Conservation (phyloP, 2,113 vertebrate species). For the Leptobrachium leishanense region DNA sequence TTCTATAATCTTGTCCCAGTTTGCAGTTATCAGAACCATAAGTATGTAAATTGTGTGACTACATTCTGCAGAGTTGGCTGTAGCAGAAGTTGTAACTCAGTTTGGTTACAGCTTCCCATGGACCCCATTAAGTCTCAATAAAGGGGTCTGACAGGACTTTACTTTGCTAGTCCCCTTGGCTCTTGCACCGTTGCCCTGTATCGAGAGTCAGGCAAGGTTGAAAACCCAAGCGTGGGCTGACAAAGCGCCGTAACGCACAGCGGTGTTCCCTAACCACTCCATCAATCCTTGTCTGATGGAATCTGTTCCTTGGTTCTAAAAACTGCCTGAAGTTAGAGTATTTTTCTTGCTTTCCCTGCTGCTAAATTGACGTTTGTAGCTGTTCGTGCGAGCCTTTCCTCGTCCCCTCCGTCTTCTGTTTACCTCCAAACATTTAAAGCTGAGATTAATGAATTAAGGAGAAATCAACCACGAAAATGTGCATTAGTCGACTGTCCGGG, state of each 20-base stretch:
- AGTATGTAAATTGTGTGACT: too few species aligned
- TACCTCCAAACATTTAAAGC: constrained; percentile 43
- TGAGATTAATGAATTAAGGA: constrained; percentile 42
- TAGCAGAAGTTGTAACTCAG: too few species aligned
- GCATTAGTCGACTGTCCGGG: constrained; percentile 24
- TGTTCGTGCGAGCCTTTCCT: constrained; percentile 26
- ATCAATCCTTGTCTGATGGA: constrained; percentile 28
- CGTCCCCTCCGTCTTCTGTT: constrained; percentile 19
- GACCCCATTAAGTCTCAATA: too few species aligned
- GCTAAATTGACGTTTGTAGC: constrained; percentile 40
- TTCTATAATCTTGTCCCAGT: too few species aligned
- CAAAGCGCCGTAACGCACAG: constrained; percentile 9
- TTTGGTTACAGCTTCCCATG: too few species aligned
- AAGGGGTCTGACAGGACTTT: too few species aligned
- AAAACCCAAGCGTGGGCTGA: neutral
- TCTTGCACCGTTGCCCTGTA: too few species aligned
- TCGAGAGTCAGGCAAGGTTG: neutral
- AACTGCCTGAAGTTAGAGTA: constrained; percentile 31
- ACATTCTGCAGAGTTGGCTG: too few species aligned
- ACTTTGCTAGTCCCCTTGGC: too few species aligned
- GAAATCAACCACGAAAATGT: constrained; percentile 44
- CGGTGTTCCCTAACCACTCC: constrained; percentile 23
- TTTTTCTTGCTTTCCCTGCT: constrained; percentile 24
- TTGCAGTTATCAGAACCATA: too few species aligned
- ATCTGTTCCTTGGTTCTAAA: constrained; percentile 11